These are phyloP conservation scores for Apodemus speciosus DNA, from an alignment of 2,113 vertebrate species.

Conservation along the genomic window DNA sequence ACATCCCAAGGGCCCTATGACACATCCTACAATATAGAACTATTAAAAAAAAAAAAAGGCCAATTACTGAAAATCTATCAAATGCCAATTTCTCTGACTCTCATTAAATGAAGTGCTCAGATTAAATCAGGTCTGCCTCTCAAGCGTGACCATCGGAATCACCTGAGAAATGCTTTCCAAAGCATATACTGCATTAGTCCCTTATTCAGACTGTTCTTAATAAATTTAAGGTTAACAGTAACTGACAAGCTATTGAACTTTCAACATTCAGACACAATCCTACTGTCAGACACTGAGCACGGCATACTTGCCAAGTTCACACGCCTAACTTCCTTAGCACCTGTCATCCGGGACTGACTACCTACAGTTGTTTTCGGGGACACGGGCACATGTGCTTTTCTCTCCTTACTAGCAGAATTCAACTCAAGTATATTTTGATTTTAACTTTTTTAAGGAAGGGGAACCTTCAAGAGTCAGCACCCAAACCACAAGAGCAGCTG, in stretches of 20 bases:
- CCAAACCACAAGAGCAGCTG: neutral
- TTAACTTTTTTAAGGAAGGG: neutral
- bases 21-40: neutral
- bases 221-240: constrained; percentile 61
- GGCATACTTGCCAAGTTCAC: neutral
- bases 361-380: constrained; percentile 1
- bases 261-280: neutral
- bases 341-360: neutral
- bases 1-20: neutral
- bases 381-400: constrained; percentile 45
- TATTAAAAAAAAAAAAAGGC: neutral
- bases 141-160: neutral
- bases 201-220: constrained; percentile 51
- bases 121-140: constrained; percentile 14
- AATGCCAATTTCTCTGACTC: neutral
- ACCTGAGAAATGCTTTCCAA: neutral
- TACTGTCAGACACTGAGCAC: neutral
- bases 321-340: constrained; percentile 15
- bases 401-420: constrained; percentile 60
- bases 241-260: neutral
- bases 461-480: constrained; percentile 40
- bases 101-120: neutral
- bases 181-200: constrained; percentile 69
- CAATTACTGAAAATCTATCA: neutral
- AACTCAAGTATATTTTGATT: constrained; percentile 32